These are phyloP conservation scores for Tor tambroides DNA, from an alignment of 2,113 vertebrate species.

Conservation along the genomic window DNA sequence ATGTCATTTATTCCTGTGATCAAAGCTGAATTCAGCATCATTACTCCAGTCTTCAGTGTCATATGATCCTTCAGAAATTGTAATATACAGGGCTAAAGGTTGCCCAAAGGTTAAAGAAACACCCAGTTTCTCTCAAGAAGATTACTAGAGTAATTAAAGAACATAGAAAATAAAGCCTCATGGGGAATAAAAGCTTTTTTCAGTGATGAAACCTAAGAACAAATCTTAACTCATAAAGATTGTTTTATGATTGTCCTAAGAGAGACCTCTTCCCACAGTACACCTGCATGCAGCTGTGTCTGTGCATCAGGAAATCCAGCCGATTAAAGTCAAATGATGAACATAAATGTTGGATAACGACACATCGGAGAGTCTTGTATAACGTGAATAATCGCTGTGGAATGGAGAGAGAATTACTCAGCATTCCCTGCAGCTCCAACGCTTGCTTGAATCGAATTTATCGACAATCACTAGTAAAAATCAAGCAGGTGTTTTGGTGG, in stretches of 20 bases:
- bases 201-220: neutral
- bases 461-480: slow-evolving; percentile 33
- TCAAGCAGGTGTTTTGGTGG: slow-evolving; percentile 42
- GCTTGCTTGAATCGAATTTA: neutral
- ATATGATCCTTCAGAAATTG: neutral
- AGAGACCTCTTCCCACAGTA: slow-evolving; percentile 37
- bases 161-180: neutral
- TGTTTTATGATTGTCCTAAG: neutral
- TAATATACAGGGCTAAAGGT: neutral
- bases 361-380: slow-evolving; percentile 42
- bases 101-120: neutral
- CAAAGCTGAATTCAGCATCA: neutral
- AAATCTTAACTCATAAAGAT: neutral
- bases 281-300: slow-evolving; percentile 12
- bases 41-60: neutral
- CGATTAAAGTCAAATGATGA: slow-evolving; percentile 41
- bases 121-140: neutral
- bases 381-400: slow-evolving; percentile 34
- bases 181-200: neutral
- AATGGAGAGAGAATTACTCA: slow-evolving; percentile 8
- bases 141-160: neutral
- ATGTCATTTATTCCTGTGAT: neutral
- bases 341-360: slow-evolving; percentile 41
- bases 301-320: slow-evolving; percentile 9
- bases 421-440: slow-evolving; percentile 21